phyloP scores from a whole-genome alignment of 2,888 invertebrate genomes.

The Cosmopolites sordidus region DNA sequence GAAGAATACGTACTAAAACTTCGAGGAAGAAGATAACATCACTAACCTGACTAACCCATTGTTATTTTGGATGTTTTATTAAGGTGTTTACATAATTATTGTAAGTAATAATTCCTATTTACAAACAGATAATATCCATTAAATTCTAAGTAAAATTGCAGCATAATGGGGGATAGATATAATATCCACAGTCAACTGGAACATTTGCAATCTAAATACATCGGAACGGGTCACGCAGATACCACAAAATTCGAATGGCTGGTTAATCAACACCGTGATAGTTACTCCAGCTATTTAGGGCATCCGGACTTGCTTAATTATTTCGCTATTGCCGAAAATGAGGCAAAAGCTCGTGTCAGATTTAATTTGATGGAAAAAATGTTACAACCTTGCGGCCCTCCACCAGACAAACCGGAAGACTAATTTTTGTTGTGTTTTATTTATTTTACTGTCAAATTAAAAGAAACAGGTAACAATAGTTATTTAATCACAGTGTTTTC shows the following conservation, averaged over 20 bases:
- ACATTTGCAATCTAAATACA: slow-evolving; percentile 98
- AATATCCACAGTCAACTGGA: slow-evolving; percentile 99
- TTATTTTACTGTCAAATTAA: too few species aligned
- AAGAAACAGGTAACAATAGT: slow-evolving; percentile 1
- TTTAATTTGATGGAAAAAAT: slow-evolving; percentile 98
- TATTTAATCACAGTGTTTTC: too few species aligned
- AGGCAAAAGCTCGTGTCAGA: slow-evolving; percentile 89
- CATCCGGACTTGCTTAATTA: slow-evolving; percentile 93
- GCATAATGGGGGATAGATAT: slow-evolving; percentile 89
- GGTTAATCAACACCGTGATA: slow-evolving; percentile 96
- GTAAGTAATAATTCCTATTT: too few species aligned
- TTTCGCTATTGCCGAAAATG: slow-evolving; percentile 94
- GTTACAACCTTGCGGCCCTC: slow-evolving; percentile 98
- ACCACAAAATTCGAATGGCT: slow-evolving; percentile 97
- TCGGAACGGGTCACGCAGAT: slow-evolving; percentile 98
- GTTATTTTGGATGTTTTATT: too few species aligned
- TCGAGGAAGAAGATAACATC: too few species aligned
- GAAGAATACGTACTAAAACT: too few species aligned
- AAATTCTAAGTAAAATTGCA: too few species aligned
- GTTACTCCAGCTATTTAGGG: slow-evolving; percentile 91
- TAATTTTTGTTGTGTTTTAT: slow-evolving; percentile 44
- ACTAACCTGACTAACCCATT: too few species aligned
- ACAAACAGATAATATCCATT: too few species aligned
- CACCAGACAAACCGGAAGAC: slow-evolving; percentile 94
- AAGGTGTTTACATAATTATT: too few species aligned